Conservation (phyloP, 2,113 vertebrate species). For the Toxostoma redivivum region DNA sequence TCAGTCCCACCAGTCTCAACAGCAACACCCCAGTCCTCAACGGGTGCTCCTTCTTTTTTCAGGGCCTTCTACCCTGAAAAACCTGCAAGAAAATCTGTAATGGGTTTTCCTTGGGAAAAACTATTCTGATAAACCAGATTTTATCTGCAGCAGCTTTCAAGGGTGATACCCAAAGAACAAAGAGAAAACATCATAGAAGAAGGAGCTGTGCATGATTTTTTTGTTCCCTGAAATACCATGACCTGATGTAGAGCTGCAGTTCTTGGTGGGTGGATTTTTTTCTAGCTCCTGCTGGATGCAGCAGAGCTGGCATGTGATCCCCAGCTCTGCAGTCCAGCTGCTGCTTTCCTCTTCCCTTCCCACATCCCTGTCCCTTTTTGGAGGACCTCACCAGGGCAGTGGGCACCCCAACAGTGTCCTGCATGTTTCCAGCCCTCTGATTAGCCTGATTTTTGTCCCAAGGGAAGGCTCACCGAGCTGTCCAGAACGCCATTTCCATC, state of each 20-base stretch:
- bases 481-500: conserved; percentile 92
- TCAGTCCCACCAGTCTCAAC: rapidly evolving
- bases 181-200: background rate
- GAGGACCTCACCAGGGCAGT: background rate
- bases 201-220: background rate
- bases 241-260: background rate
- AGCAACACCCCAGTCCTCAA: background rate
- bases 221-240: background rate
- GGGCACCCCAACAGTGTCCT: rapidly evolving
- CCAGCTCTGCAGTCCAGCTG: background rate
- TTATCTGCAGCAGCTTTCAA: background rate
- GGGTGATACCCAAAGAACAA: background rate
- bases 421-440: rapidly evolving
- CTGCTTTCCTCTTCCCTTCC: background rate
- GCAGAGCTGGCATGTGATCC: background rate
- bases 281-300: background rate
- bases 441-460: rapidly evolving
- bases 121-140: background rate
- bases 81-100: background rate
- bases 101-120: background rate
- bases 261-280: background rate
- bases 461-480: conserved; percentile 81
- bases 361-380: background rate
- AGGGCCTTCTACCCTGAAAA: background rate
- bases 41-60: background rate